phyloP scores from a whole-genome alignment of 2,797 vertebrate genomes.

The Urocyon cinereoargenteus region DNA sequence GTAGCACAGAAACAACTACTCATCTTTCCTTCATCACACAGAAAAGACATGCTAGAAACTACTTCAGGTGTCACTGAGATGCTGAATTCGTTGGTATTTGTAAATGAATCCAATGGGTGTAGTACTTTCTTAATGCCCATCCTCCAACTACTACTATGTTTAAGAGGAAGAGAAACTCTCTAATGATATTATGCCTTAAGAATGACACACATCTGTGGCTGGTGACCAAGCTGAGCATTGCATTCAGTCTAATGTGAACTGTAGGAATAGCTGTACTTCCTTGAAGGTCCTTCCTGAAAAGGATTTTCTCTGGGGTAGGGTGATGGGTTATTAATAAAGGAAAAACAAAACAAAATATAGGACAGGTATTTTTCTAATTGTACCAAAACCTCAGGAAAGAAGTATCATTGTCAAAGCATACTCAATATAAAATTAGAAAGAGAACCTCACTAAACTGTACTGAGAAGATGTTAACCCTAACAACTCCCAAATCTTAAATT shows the following conservation, averaged over 20 bases:
- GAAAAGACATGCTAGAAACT: slow-evolving; percentile 23
- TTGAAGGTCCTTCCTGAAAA: slow-evolving; percentile 41
- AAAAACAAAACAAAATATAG: slow-evolving; percentile 66
- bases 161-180: slow-evolving; percentile 66
- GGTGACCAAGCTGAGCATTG: not conserved
- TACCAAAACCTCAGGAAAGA: slow-evolving; percentile 39
- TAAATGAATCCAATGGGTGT: slow-evolving; percentile 35
- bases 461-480: slow-evolving; percentile 33
- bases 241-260: slow-evolving; percentile 46
- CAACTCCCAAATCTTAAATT: slow-evolving; percentile 18
- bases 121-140: slow-evolving; percentile 42
- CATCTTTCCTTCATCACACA: not conserved
- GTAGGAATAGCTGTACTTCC: not conserved
- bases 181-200: slow-evolving; percentile 29
- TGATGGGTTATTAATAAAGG: slow-evolving; percentile 58
- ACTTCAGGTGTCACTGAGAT: not conserved
- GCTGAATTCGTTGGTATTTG: not conserved
- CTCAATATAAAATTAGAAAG: slow-evolving; percentile 46
- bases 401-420: slow-evolving; percentile 39
- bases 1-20: slow-evolving; percentile 8
- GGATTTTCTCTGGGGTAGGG: not conserved
- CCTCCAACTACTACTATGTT: not conserved
- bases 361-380: not conserved
- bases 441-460: slow-evolving; percentile 2
- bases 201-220: slow-evolving; percentile 19